phyloP scores from a whole-genome alignment of 2,797 vertebrate genomes.

The Mormyrus hasselquistii region DNA sequence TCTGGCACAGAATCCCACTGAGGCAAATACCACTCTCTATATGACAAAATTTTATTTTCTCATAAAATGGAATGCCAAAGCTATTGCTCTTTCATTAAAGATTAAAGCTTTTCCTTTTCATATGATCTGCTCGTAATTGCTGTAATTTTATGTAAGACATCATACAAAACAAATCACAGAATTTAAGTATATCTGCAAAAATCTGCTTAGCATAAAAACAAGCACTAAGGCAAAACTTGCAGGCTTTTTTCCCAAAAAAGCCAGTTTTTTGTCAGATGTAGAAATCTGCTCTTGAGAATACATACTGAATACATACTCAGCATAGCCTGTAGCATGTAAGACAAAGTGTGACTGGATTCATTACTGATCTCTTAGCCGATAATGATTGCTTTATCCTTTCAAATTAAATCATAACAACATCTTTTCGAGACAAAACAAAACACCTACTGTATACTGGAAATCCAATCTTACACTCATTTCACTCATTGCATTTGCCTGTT shows the following conservation, averaged over 20 bases:
- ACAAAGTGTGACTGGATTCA: slow-evolving; percentile 10
- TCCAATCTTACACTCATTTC: slow-evolving; percentile 24
- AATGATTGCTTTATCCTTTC: slow-evolving; percentile 29
- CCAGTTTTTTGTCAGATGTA: background rate
- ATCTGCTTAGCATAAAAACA: background rate
- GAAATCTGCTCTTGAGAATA: slow-evolving; percentile 11
- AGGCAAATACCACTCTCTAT: background rate
- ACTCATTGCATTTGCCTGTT: background rate
- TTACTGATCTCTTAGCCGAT: slow-evolving; percentile 21
- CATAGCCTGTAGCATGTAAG: slow-evolving; percentile 4
- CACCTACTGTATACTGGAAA: slow-evolving; percentile 27
- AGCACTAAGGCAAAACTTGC: background rate
- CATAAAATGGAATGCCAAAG: background rate
- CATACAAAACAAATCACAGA: background rate
- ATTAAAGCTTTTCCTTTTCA: background rate
- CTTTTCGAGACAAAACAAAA: slow-evolving; percentile 25
- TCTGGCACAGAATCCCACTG: background rate
- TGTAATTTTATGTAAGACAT: background rate
- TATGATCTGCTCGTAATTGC: background rate
- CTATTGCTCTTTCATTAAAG: background rate
- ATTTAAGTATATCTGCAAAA: background rate
- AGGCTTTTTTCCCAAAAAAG: background rate
- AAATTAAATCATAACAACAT: slow-evolving; percentile 36
- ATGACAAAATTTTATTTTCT: background rate
- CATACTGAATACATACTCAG: background rate